A percentile compares a stretch with the other conserved stretches of the same genome.
Conservation (phyloP, 2,888 invertebrate species). For the Gasteruption jaculator region DNA sequence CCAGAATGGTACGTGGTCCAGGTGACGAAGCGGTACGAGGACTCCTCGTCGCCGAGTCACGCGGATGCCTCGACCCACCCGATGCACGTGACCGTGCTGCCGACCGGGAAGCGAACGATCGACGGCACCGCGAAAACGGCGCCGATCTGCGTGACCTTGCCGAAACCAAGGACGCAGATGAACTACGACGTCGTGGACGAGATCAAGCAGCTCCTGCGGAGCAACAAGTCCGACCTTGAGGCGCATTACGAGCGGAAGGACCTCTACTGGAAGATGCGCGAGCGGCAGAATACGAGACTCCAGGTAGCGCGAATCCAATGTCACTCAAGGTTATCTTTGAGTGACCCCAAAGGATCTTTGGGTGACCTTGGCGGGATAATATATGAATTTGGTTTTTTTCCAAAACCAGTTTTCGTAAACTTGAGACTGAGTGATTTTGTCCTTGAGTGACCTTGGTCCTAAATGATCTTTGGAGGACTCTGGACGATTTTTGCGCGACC, state of each 20-base stretch:
- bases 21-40: conserved; percentile 37
- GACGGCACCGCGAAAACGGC: too few relatives aligned
- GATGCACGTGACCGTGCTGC: conserved; percentile 39
- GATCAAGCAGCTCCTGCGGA: conserved; percentile 36
- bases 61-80: conserved; percentile 25
- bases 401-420: too few relatives aligned
- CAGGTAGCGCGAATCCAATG: conserved; percentile 39
- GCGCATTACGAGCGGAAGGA: conserved; percentile 32
- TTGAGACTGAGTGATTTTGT: too few relatives aligned
- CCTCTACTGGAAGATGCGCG: conserved; percentile 44
- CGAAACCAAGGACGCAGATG: conserved; percentile 30
- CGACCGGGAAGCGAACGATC: conserved; percentile 34
- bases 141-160: conserved; percentile 42
- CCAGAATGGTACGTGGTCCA: conserved; percentile 47
- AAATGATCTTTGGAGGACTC: too few relatives aligned
- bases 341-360: too few relatives aligned
- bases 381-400: too few relatives aligned
- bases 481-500: too few relatives aligned
- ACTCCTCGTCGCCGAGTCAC: conserved; percentile 22
- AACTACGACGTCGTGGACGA: conserved; percentile 40
- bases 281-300: conserved; percentile 40
- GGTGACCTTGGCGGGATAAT: too few relatives aligned
- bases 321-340: neutral
- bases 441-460: too few relatives aligned
- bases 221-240: conserved; percentile 35